Base-by-base conservation (phyloP, 1,140 invertebrate species). In the Drosophila burlai region DNA sequence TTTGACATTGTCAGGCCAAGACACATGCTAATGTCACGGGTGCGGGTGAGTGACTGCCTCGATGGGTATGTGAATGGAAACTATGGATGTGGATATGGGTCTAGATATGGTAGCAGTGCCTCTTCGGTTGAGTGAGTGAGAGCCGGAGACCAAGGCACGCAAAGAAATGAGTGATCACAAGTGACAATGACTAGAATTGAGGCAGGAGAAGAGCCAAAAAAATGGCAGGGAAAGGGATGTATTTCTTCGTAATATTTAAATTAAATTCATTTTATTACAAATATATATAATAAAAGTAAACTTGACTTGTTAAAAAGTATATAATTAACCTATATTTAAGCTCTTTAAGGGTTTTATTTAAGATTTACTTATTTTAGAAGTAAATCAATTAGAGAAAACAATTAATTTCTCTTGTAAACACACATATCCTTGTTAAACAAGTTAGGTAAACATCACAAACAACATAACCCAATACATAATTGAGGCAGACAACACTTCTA, bases 1-100 rank as follows among this genome's bases (percentile, higher is more conserved):
- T 87, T 87, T 87, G 84, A 89, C 81, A 89, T 81, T 89, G 84
- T 81, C 81, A 72, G 84, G 77, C 84, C 81, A 87, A 87, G 84
- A 87, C 84, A 89, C 84, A 87, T 87, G 83, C 84, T 87, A 89
- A 87, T 87, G 83, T 77, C 83, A 43, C 46, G 46, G 52, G 38
- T 46, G 18, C 45, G 42, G 49, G 42, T 45, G 55, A 58, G 24
- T 58, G 55, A 58, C 36, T 58, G 54, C 55, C 57, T 45, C 57
- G 38, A 60, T 62, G 62, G 52, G 15, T 7, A n/a, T 49, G 47
- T 29, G 47, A 43, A 36, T 49, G 46, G 52, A 40, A 40, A 2
- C 45, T 18, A 47, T 67, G 42, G 49, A 26, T 57, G 47, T 54
- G 43, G 15, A 24, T 61, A 21, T 52, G 45, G 18, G 29, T 46